These are phyloP conservation scores for Diglossa cyanea DNA, from an alignment of 2,797 vertebrate species.

Conservation along the genomic window DNA sequence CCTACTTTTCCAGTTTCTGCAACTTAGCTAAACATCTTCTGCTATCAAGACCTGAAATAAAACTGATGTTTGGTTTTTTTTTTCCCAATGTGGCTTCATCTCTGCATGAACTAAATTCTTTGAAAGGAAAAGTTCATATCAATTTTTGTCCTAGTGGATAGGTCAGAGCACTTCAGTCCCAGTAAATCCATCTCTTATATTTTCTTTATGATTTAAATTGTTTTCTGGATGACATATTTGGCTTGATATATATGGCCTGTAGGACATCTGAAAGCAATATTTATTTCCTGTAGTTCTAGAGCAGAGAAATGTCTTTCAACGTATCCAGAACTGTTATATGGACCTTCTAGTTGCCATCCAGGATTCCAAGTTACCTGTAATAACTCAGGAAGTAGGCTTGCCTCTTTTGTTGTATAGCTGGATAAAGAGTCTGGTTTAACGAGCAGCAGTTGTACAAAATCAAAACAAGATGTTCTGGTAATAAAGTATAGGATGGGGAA, in stretches of 20 bases:
- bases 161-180: not conserved
- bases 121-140: not conserved
- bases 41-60: not conserved
- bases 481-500: not conserved
- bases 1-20: not conserved
- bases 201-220: not conserved
- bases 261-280: not conserved
- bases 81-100: not conserved
- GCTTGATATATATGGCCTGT: not conserved
- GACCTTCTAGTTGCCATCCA: not conserved
- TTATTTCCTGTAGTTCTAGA: not conserved
- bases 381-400: not conserved
- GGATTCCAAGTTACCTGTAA: not conserved
- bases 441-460: constrained; percentile 1
- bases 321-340: not conserved
- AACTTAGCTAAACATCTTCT: not conserved
- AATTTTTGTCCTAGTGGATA: not conserved
- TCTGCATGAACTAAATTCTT: not conserved
- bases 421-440: not conserved
- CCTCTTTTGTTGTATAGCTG: not conserved
- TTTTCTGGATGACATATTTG: not conserved
- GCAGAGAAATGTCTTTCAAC: not conserved
- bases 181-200: not conserved
- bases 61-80: not conserved
- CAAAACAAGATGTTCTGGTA: not conserved